Evolutionary conservation across 2,888 invertebrate species (phyloP).

Genomic region (Rosalia funebris): DNA sequence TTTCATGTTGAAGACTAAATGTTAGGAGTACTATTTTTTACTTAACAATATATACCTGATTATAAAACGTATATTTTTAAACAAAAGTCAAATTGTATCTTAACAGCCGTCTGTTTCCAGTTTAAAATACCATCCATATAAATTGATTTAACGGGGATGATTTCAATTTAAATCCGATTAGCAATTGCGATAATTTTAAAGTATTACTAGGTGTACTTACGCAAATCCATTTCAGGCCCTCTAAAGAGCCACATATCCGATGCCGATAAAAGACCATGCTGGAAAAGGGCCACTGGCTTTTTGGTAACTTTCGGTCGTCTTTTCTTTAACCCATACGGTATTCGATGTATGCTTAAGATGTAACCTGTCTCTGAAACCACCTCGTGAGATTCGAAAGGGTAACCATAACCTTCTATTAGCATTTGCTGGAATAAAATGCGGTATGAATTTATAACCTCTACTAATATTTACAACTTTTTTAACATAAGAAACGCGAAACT

Average conservation of each 20-base stretch:
- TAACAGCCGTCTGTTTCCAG: too few relatives aligned
- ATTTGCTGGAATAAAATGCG: constrained; percentile 57
- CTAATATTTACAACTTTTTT: neutral
- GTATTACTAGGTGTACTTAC: too few relatives aligned
- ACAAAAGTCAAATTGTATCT: too few relatives aligned
- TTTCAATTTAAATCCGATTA: too few relatives aligned
- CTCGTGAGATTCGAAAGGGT: constrained; percentile 62
- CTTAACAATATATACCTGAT: too few relatives aligned
- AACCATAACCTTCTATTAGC: constrained; percentile 61
- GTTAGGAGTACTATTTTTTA: too few relatives aligned
- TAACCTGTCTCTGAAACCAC: constrained; percentile 68
- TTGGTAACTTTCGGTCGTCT: constrained; percentile 28
- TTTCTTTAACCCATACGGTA: constrained; percentile 63
- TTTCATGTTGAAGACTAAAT: too few relatives aligned
- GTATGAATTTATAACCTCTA: neutral
- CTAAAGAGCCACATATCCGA: constrained; percentile 69
- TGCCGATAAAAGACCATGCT: constrained; percentile 68
- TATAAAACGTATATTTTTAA: too few relatives aligned
- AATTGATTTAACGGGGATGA: too few relatives aligned
- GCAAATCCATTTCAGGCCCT: constrained; percentile 65
- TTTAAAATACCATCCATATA: too few relatives aligned
- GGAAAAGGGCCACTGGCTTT: constrained; percentile 62
- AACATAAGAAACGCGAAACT: too few relatives aligned
- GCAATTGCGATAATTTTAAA: too few relatives aligned
- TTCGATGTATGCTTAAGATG: constrained; percentile 68